Evolutionary conservation across 2,888 invertebrate genomes (phyloP), one percentile per base, ranked within the genome.

Genomic region (Parochlus steinenii): DNA sequence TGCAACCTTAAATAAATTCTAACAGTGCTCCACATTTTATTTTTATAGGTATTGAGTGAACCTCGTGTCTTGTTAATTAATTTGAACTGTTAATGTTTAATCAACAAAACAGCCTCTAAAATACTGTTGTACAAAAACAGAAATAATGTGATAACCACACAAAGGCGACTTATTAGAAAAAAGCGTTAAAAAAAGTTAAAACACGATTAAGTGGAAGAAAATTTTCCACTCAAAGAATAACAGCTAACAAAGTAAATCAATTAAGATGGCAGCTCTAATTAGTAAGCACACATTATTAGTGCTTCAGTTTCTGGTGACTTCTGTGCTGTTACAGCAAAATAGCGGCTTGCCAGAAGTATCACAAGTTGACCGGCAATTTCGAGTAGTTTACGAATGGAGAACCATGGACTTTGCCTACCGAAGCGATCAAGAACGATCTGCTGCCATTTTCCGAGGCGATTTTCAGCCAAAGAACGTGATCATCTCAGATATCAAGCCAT

Each of bases 341-440:
- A 23, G 31, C 6, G 10, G 12, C 11, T 31, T 31, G 8, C 40
- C 40, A 2, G 44, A 44, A 7, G 43, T 47, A 12, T 38, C 53
- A 45, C 27, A 45, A 19, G 43, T 38, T 24, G 49, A 49, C 24
- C 39, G 46, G 49, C 69, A 70, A 49, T 77, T 79, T 54, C 63
- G 67, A 39, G 77, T 76, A 20, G 65, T 73, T 39, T 74, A 74
- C 56, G 74, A 78, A 58, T 80, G 79, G 79, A 70, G 68, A 49
- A 65, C 64, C 42, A 59, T 78, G 41, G 74, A 78, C 50, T 75
- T 71, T 56, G 67, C 68, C 19, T 80, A 76, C 75, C 66, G 65
- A 23, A 63, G 62, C 41, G 65, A 64, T 31, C 66, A 63, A 42
- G 61, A 62, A 12, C 65, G 67, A 41, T 57, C 63, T 31, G 56